These are phyloP conservation scores for Bombus haemorrhoidalis DNA, from an alignment of 1,140 invertebrate genomes.

Conservation along the genomic window DNA sequence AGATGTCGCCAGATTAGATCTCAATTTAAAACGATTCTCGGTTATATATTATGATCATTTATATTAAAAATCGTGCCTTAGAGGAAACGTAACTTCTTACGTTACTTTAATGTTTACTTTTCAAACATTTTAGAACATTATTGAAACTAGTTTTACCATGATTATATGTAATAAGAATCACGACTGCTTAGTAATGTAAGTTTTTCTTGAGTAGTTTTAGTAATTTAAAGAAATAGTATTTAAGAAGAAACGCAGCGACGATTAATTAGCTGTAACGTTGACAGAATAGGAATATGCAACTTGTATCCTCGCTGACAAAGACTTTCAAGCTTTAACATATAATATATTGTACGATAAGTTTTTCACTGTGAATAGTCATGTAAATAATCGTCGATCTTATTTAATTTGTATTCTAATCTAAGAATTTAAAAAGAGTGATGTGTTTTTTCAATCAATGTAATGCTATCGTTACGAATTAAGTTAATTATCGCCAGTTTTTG, in stretches of 20 bases:
- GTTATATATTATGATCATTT: neutral
- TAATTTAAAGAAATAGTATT: slow-evolving; percentile 6
- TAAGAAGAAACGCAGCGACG: neutral
- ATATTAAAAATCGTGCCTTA: slow-evolving; percentile 16
- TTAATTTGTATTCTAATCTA: slow-evolving; percentile 59
- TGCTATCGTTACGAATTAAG: slow-evolving; percentile 61
- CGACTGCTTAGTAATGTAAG: neutral
- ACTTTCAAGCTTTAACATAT: slow-evolving; percentile 71
- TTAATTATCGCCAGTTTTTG: slow-evolving; percentile 71
- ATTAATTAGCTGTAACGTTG: neutral
- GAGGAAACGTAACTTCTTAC: no score
- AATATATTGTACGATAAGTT: slow-evolving; percentile 11
- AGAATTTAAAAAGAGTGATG: slow-evolving; percentile 40
- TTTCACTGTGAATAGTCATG: slow-evolving; percentile 66
- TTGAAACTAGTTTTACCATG: neutral
- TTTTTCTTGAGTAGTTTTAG: neutral
- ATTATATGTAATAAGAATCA: neutral
- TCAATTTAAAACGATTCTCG: neutral
- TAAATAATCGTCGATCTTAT: slow-evolving; percentile 66
- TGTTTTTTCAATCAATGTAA: slow-evolving; percentile 45
- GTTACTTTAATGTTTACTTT: neutral
- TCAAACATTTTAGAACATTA: neutral
- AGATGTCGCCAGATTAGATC: neutral
- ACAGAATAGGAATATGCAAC: slow-evolving; percentile 6
- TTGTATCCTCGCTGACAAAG: slow-evolving; percentile 60